Percentiles rank a stretch among this genome's conserved stretches.
Conservation (phyloP, 2,113 vertebrate species). For the Protobothrops mucrosquamatus region DNA sequence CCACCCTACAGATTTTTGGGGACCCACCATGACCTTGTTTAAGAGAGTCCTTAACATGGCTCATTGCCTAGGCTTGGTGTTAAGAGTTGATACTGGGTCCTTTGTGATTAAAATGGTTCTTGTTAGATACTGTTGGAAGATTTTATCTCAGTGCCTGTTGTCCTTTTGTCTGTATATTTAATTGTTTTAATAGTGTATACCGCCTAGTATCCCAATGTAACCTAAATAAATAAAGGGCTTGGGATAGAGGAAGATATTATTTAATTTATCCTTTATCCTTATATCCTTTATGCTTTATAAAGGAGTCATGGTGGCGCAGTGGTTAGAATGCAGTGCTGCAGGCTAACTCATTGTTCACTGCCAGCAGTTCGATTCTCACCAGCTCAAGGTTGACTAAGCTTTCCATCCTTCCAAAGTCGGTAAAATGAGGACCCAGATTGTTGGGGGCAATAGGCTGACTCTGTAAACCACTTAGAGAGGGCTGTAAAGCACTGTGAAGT, state of each 20-base stretch:
- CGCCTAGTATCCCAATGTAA: not conserved
- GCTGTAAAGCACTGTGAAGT: not conserved
- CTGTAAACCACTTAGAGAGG: not conserved
- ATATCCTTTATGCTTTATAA: not conserved
- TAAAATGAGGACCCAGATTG: not conserved
- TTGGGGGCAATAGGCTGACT: not conserved
- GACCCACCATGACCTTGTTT: not conserved
- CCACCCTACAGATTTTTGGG: not conserved
- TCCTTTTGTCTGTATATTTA: not conserved
- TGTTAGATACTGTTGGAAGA: not conserved
- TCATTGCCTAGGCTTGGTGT: not conserved
- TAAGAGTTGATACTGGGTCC: not conserved
- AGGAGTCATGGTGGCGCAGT: not conserved
- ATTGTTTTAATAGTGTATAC: not conserved
- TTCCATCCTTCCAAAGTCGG: not conserved
- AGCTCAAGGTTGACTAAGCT: not conserved
- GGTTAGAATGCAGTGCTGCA: not conserved
- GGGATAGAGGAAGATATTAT: not conserved
- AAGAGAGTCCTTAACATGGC: not conserved
- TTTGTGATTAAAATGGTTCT: not conserved
- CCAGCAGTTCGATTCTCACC: not conserved
- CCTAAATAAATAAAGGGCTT: not conserved
- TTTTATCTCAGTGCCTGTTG: not conserved
- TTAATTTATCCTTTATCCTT: not conserved
- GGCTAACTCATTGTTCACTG: not conserved